Evolutionary conservation across 2,797 vertebrate genomes (phyloP).

Genomic region (Myotis pilosus): DNA sequence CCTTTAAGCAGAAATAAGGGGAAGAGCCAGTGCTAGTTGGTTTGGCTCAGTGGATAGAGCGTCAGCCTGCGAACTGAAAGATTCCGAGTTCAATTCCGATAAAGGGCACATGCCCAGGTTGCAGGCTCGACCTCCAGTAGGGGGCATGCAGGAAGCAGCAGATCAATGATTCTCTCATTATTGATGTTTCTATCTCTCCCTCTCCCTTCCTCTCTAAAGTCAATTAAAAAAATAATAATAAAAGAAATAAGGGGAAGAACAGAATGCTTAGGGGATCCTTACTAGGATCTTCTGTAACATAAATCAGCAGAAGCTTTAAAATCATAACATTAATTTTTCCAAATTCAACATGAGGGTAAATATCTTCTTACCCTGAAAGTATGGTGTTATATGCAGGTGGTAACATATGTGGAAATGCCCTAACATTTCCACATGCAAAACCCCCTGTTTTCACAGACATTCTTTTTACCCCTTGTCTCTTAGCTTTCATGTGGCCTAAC

Average conservation of each 20-base stretch:
- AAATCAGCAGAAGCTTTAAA: neutral
- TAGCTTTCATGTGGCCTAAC: neutral
- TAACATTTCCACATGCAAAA: neutral
- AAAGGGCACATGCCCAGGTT: no score
- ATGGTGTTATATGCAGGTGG: neutral
- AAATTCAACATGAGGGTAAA: neutral
- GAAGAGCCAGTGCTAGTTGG: no score
- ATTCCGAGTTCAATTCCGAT: no score
- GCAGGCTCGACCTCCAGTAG: no score
- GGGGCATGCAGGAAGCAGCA: no score
- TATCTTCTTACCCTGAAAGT: neutral
- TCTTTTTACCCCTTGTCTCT: neutral
- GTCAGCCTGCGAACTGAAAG: accelerated
- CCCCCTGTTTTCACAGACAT: neutral
- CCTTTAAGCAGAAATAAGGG: no score
- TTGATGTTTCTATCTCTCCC: no score
- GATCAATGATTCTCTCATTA: no score
- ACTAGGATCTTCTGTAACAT: neutral
- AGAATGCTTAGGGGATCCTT: neutral
- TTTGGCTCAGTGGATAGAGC: no score
- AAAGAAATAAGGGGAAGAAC: no score
- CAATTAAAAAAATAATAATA: no score
- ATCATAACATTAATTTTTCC: neutral
- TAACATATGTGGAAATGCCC: neutral
- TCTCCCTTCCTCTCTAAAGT: no score